Percentiles rank a stretch among this genome's conserved stretches.
Conservation (phyloP, 1,140 invertebrate species). For the Anadara kagoshimensis region DNA sequence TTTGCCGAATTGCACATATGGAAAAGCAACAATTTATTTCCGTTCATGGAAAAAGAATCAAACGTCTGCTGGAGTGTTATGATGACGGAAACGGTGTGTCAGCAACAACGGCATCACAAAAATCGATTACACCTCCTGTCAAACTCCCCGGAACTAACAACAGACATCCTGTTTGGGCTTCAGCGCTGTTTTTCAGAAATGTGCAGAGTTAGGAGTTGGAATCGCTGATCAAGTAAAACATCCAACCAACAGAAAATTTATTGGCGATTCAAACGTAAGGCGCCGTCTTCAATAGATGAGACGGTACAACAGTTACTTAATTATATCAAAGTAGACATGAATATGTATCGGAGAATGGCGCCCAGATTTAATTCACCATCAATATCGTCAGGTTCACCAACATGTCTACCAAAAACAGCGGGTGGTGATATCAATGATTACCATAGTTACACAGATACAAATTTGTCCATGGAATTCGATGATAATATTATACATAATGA, state of each 20-base stretch:
- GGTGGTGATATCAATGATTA: too few relatives aligned
- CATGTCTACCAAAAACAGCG: too few relatives aligned
- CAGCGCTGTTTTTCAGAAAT: conserved; percentile 31
- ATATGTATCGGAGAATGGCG: too few relatives aligned
- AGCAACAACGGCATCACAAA: conserved; percentile 52
- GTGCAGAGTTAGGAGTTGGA: conserved; percentile 44
- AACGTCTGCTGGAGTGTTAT: conserved; percentile 51
- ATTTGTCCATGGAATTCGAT: too few relatives aligned
- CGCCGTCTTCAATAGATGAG: too few relatives aligned
- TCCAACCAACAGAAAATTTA: conserved; percentile 49
- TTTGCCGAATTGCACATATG: too few relatives aligned
- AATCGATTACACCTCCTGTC: conserved; percentile 55
- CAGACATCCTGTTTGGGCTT: conserved; percentile 51
- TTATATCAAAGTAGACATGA: too few relatives aligned
- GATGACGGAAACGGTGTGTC: conserved; percentile 55
- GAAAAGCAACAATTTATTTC: conserved; percentile 47
- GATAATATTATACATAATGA: too few relatives aligned
- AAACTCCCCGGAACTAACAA: conserved; percentile 49
- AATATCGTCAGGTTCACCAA: too few relatives aligned
- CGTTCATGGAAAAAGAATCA: conserved; percentile 44
- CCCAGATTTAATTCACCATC: too few relatives aligned
- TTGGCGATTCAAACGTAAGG: conserved; percentile 52
- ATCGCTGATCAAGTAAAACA: conserved; percentile 48
- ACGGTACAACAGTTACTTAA: too few relatives aligned
- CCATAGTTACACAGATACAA: too few relatives aligned